Conservation (phyloP, 2,888 invertebrate species). For the Subacronicta megacephala region DNA sequence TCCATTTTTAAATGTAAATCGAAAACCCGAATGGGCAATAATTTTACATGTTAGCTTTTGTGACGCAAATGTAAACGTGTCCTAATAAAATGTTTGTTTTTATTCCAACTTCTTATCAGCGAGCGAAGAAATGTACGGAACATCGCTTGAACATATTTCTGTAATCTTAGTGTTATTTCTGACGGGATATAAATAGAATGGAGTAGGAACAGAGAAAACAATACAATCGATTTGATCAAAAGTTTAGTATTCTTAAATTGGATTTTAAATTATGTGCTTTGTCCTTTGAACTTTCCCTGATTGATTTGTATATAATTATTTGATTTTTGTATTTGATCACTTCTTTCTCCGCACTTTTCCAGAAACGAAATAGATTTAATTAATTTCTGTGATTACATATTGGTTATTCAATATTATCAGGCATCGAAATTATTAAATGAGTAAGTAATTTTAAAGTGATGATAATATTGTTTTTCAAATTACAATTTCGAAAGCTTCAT, state of each 20-base stretch:
- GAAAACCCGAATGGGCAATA: constrained; percentile 35
- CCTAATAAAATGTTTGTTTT: constrained; percentile 43
- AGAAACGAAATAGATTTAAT: no score
- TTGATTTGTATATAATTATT: no score
- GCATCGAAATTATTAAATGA: no score
- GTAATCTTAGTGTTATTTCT: constrained; percentile 23
- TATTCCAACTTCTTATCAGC: constrained; percentile 38
- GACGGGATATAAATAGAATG: constrained; percentile 1
- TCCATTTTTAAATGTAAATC: constrained; percentile 57
- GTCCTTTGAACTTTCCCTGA: background rate
- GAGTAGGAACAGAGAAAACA: constrained; percentile 2
- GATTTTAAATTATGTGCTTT: background rate
- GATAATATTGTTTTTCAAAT: no score
- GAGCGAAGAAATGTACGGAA: constrained; percentile 16
- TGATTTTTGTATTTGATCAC: no score
- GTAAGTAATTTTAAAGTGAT: no score
- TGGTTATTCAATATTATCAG: no score
- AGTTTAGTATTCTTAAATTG: background rate
- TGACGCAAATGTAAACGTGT: constrained; percentile 34
- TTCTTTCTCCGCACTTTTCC: no score
- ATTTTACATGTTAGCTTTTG: constrained; percentile 27
- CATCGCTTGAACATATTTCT: constrained; percentile 7
- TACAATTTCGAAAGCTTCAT: no score
- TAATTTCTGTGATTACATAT: no score
- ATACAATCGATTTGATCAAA: background rate